Conservation (phyloP, 1,140 invertebrate species). For the Brachionus manjavacas region DNA sequence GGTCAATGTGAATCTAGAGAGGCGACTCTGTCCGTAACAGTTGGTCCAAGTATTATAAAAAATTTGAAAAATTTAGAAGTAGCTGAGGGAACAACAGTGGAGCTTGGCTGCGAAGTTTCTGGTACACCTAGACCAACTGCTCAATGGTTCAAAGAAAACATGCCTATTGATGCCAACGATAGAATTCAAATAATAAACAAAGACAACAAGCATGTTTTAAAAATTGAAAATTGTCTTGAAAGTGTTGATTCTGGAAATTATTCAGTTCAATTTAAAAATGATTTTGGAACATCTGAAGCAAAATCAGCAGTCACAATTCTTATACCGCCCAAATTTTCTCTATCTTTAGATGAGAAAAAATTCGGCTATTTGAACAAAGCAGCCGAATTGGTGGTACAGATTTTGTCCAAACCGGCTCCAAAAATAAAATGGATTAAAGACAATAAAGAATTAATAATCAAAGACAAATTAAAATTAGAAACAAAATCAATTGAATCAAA, state of each 20-base stretch:
- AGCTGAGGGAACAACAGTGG: not conserved
- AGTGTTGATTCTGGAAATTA: not conserved
- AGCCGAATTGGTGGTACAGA: not conserved
- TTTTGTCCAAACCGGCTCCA: conserved; percentile 20
- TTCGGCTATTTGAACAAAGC: not conserved
- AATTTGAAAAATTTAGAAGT: conserved; percentile 31
- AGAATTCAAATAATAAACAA: conserved; percentile 47
- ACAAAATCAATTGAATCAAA: not conserved
- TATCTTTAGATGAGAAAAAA: not conserved
- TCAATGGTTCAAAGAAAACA: conserved; percentile 76
- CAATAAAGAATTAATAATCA: conserved; percentile 32
- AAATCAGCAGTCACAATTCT: conserved; percentile 25
- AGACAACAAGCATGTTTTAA: conserved; percentile 46
- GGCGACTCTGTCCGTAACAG: not conserved
- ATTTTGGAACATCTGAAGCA: conserved; percentile 20
- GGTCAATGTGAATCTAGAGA: conserved; percentile 2
- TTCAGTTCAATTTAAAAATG: conserved; percentile 30
- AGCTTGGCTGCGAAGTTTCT: conserved; percentile 61
- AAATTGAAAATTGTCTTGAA: not conserved
- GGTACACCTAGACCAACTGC: conserved; percentile 85
- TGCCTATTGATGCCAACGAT: conserved; percentile 55
- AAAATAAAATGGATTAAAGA: conserved; percentile 41
- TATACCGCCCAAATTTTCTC: conserved; percentile 23
- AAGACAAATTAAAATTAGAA: conserved; percentile 21
- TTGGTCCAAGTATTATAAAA: conserved; percentile 33